Evolutionary conservation across 2,888 invertebrate genomes (phyloP).

Genomic region (Drosophila parthenogenetica): DNA sequence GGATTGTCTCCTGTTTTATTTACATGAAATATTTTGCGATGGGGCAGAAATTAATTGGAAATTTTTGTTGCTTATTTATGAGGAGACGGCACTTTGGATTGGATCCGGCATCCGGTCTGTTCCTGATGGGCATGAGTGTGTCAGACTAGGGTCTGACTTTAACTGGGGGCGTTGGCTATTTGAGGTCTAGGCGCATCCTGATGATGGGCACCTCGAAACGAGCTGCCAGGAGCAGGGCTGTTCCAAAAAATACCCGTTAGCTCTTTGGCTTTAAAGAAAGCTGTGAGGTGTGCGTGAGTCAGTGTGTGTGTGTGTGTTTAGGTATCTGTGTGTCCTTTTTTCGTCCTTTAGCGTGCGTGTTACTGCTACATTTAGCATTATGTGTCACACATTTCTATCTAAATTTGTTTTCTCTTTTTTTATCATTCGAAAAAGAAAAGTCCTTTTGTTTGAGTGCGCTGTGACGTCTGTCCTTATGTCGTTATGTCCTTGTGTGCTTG

Average conservation of each 20-base stretch:
- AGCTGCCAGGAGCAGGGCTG: constrained; percentile 33
- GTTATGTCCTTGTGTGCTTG: constrained; percentile 43
- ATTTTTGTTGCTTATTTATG: constrained; percentile 63
- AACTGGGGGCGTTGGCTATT: constrained; percentile 64
- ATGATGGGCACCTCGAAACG: constrained; percentile 7
- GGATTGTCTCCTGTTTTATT: constrained; percentile 41
- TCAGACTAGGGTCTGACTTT: constrained; percentile 52
- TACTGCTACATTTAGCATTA: constrained; percentile 57
- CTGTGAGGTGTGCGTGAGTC: constrained; percentile 8
- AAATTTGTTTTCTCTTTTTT: constrained; percentile 38
- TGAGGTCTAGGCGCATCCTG: constrained; percentile 64
- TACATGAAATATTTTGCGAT: constrained; percentile 55
- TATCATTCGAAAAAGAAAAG: constrained; percentile 76
- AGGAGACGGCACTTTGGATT: constrained; percentile 53
- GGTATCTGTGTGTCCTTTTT: constrained; percentile 58
- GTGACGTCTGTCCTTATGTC: constrained; percentile 27
- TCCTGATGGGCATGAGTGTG: not conserved
- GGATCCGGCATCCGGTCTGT: constrained; percentile 50
- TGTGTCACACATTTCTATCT: constrained; percentile 67
- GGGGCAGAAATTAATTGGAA: constrained; percentile 72
- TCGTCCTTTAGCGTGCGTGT: constrained; percentile 56
- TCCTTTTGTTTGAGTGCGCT: constrained; percentile 71
- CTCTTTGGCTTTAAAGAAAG: constrained; percentile 40
- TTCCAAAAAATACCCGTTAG: constrained; percentile 33
- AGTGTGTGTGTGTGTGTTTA: constrained; percentile 15